These are phyloP conservation scores for Hypolimnas misippus DNA, from an alignment of 2,888 invertebrate genomes.

Conservation along the genomic window DNA sequence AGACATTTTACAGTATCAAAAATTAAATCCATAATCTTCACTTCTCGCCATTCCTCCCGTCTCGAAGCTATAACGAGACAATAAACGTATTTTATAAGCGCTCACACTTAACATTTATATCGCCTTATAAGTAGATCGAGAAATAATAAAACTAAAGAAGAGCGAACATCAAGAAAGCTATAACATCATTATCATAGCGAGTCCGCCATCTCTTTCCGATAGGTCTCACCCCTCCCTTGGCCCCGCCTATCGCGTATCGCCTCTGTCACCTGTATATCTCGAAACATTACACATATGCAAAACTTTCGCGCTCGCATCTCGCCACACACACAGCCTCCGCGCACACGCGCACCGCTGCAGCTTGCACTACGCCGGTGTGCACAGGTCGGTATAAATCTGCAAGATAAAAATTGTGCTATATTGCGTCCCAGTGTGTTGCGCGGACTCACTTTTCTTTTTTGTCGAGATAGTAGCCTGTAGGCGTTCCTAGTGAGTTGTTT, in stretches of 20 bases:
- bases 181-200: conserved; percentile 84
- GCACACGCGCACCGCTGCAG: conserved; percentile 50
- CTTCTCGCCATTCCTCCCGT: conserved; percentile 75
- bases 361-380: conserved; percentile 41
- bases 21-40: conserved; percentile 76
- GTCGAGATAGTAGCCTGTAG: conserved; percentile 71
- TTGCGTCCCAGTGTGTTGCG: conserved; percentile 62
- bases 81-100: conserved; percentile 81
- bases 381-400: conserved; percentile 73
- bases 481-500: conserved; percentile 81
- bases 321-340: conserved; percentile 55
- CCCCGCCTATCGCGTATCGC: conserved; percentile 80
- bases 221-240: conserved; percentile 77
- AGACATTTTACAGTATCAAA: conserved; percentile 60
- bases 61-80: conserved; percentile 72
- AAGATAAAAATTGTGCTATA: conserved; percentile 82
- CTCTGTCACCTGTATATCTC: conserved; percentile 83
- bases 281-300: conserved; percentile 85
- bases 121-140: conserved; percentile 83
- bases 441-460: conserved; percentile 67
- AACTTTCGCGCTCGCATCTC: conserved; percentile 79
- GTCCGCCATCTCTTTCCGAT: conserved; percentile 83
- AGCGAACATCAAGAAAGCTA: conserved; percentile 82
- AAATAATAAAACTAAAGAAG: conserved; percentile 83
- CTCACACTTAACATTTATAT: conserved; percentile 82